A percentile compares a stretch with the other conserved stretches of the same genome.
phyloP scores from a whole-genome alignment of 2,113 vertebrate genomes.

The Melospiza melodia region DNA sequence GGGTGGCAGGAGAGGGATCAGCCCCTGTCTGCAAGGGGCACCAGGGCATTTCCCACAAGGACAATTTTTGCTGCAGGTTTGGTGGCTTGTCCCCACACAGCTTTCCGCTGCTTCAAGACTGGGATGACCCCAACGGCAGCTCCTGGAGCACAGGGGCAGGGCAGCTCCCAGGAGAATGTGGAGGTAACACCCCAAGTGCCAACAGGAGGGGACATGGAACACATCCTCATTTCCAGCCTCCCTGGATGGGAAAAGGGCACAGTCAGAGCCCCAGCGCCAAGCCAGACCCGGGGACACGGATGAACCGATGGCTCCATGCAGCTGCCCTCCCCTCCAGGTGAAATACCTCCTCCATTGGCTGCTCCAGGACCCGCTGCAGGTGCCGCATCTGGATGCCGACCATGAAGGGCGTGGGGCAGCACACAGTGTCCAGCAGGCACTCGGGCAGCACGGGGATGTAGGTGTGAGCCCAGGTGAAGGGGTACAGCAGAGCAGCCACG shows the following conservation, averaged over 20 bases:
- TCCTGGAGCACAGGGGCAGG: background rate
- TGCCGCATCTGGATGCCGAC: constrained; percentile 89
- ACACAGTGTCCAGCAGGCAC: constrained; percentile 89
- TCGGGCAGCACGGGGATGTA: constrained; percentile 93
- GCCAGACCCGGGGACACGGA: accelerated
- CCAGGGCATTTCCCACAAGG: background rate
- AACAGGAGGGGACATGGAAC: background rate
- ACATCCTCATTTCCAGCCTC: background rate
- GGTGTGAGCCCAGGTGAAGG: constrained; percentile 97
- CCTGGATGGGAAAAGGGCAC: background rate
- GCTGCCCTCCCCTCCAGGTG: background rate
- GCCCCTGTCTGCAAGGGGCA: background rate
- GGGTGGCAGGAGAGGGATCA: background rate
- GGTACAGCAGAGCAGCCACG: constrained; percentile 90
- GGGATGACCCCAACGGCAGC: background rate
- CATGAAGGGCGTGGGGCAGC: constrained; percentile 94
- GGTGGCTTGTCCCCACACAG: background rate
- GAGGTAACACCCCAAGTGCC: background rate
- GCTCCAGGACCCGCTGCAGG: constrained; percentile 79
- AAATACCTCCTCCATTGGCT: constrained; percentile 82
- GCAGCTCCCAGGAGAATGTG: background rate
- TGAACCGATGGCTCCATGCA: accelerated
- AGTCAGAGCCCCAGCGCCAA: background rate
- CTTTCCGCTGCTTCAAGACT: background rate
- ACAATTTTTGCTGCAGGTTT: background rate